Evolutionary conservation across 2,113 vertebrate species (phyloP), one percentile per base, ranked within the genome.

Genomic region (Caloenas nicobarica): DNA sequence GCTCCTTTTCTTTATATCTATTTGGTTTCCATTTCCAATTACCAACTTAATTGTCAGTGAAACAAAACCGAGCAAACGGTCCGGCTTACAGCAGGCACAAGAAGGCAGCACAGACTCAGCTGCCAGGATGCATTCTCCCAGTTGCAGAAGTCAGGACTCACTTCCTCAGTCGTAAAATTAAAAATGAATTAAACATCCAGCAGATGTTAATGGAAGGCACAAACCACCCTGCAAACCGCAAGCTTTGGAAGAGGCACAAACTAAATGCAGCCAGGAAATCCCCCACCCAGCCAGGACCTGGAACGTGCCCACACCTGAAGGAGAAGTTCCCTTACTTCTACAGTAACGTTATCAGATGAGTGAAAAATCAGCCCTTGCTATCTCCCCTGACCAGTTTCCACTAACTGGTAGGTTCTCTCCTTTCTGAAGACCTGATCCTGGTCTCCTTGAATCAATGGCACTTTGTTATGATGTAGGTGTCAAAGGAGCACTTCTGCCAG

Each of bases 261-360:
- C 85, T 57, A 96, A 96, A 95, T 10, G 66, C 89, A 97, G 95
- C 96, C 96, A 97, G 97, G 97, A 98, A 98, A 94, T 94, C 95
- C 93, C 95, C 93, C 86, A 92, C 91, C 93, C 74, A 66, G 76
- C 38, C 74, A 56, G 74, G 88, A 87, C 44, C 65, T 96, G 93
- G 92, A 93, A 74, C 57, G 4, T 89, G 95, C 53, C 87, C 85
- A 5, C 85, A 91, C 57, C 95, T 31, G 38, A 64, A 87, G 77
- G 64, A 94, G 72, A 81, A 60, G 73, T 42, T 71, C 57, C 79
- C 53, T 56, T 34, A 34, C 74, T 42, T 72, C 73, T 48, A 89
- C 48, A 64, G 48, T 14, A 68, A 36, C 2, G 3, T 57, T 78
- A 94, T 79, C 87, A 36, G 21, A 71, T 1, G 11, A 65, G 72